A percentile compares a stretch with the other conserved stretches of the same genome.
Conservation (phyloP, 2,113 vertebrate genomes). For the Dicrurus megarhynchus region DNA sequence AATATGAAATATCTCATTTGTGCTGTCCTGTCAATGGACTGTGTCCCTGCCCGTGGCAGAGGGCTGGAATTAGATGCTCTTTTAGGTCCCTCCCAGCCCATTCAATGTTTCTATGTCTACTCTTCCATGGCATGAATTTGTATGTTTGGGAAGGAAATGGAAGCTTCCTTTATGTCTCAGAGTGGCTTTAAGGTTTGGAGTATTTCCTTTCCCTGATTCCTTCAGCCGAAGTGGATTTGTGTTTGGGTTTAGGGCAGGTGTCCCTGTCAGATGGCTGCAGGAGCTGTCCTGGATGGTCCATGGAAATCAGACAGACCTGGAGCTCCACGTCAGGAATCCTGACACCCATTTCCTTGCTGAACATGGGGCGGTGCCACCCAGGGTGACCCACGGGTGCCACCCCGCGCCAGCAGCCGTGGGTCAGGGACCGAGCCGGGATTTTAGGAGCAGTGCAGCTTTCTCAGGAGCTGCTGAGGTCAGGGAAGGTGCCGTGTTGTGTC, state of each 20-base stretch:
- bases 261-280: neutral
- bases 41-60: neutral
- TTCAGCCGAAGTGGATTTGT: neutral
- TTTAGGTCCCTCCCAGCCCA: neutral
- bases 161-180: neutral
- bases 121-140: neutral
- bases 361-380: rapidly evolving
- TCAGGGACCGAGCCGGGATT: neutral
- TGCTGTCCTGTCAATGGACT: neutral
- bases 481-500: neutral
- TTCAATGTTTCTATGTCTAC: neutral
- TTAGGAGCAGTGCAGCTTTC: neutral
- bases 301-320: neutral
- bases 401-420: neutral
- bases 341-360: neutral
- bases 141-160: neutral
- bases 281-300: neutral
- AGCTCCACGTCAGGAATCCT: rapidly evolving
- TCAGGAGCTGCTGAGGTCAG: neutral
- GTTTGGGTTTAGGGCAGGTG: neutral
- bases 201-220: neutral
- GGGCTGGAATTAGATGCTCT: neutral
- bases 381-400: rapidly evolving
- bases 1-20: neutral
- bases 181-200: neutral